Base-by-base conservation (phyloP, 2,113 vertebrate genomes). In the Capreolus pygargus region DNA sequence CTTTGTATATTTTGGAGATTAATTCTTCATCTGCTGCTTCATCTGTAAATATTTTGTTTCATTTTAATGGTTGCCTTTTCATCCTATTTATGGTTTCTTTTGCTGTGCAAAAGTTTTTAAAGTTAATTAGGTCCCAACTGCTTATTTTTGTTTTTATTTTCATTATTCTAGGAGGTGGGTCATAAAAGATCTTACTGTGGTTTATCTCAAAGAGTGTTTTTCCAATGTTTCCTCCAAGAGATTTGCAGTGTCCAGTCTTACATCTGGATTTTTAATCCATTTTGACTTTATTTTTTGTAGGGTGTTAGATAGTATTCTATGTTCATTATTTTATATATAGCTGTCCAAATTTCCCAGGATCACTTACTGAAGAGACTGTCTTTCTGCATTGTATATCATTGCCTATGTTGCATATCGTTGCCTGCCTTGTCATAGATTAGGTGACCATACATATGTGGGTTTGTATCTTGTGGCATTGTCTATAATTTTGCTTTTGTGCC, bases 61-160 rank as follows among this genome's bases (percentile, higher is more conserved):
- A n/a, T 64, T 17, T 16, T 4, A n/a, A n/a, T 0, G 0, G 15
- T 64, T 64, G 15, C n/a, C 30, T 64, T 64, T 64, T 17, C 61
- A n/a, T 64, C 30, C 33, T 64, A 3, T 17, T 64, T n/a, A n/a
- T 9, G 61, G 61, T n/a, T n/a, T 64, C 30, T 3, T 64, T 64
- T 64, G 7, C 7, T 17, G 15, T 17, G 7, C 61, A 64, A n/a
- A 64, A 64, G 15, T 7, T n/a, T 64, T 64, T 64, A n/a, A 8
- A 7, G 17, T 17, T 64, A n/a, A 64, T 64, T 64, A 64, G 30
- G 30, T 64, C 15, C 30, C 30, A n/a, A 17, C 8, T 64, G 15
- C 8, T 17, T 64, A 64, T n/a, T n/a, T 64, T 64, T n/a, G 61
- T n/a, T 28, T 64, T 64, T n/a, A 64, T 64, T 64, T 64, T 64